Percentiles rank a stretch among this genome's conserved stretches.
phyloP scores from a whole-genome alignment of 53 echinoderm and acorn worm species.

The Antedon mediterranea region DNA sequence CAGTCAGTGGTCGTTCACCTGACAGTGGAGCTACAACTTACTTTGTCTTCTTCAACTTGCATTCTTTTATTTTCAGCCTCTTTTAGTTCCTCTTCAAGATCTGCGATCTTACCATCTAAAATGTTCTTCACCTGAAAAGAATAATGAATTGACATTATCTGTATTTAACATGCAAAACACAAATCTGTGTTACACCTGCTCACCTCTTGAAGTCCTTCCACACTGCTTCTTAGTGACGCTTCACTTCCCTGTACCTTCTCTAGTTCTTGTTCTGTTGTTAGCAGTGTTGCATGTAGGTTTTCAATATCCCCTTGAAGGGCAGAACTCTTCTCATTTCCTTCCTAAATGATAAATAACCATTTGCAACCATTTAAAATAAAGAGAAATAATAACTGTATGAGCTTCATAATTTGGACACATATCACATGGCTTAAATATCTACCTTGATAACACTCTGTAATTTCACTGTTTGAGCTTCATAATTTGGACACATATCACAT shows the following conservation, averaged over 20 bases:
- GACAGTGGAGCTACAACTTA: constrained; percentile 9
- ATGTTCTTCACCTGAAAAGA: constrained; percentile 43
- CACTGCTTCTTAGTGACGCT: constrained; percentile 62
- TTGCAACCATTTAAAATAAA: too few relatives aligned
- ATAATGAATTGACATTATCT: too few relatives aligned
- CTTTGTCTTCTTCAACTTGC: constrained; percentile 42
- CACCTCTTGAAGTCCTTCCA: constrained; percentile 87
- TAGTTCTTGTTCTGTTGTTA: constrained; percentile 52
- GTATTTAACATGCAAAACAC: too few relatives aligned
- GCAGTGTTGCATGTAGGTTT: constrained; percentile 49
- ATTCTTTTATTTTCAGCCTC: constrained; percentile 13
- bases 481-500: too few relatives aligned
- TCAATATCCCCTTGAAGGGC: constrained; percentile 70
- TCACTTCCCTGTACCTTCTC: constrained; percentile 78
- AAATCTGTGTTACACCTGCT: background rate
- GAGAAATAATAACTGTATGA: too few relatives aligned
- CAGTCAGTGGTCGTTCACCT: too few relatives aligned
- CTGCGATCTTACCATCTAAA: constrained; percentile 42
- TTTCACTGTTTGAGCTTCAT: too few relatives aligned
- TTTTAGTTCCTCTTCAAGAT: constrained; percentile 54
- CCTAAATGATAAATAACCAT: constrained; percentile 18
- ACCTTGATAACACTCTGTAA: too few relatives aligned
- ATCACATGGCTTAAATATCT: too few relatives aligned
- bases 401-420: too few relatives aligned
- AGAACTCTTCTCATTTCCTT: constrained; percentile 52